Evolutionary conservation across 1,140 invertebrate species (phyloP), one percentile per base, ranked within the genome.

Genomic region (Octopus bimaculoides): DNA sequence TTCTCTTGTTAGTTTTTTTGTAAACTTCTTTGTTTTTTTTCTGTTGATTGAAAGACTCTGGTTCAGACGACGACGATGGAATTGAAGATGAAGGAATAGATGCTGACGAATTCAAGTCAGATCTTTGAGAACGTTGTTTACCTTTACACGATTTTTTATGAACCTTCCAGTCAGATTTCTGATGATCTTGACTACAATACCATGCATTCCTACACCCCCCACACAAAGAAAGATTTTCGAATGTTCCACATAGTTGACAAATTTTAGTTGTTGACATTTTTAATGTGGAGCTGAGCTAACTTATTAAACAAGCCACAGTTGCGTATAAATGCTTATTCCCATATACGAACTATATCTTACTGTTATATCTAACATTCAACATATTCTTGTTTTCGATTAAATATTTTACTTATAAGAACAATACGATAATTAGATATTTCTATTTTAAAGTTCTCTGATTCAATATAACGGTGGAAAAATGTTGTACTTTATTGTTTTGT

Each of bases 171-270:
- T 96, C 93, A 80, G 92, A 86, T 78, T 92, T 92, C 89, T 96
- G 95, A 87, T 96, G 95, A 82, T 94, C 93, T 85, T 93, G 94
- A 73, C 92, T 93, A 89, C 95, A 96, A 89, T 96, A 96, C 90
- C 93, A 93, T 80, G 92, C 92, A 80, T 87, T 90, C 84, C 93
- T 93, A 90, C 95, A 96, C 80, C 93, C 92, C 82, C 92, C 92
- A 89, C 95, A 96, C 82, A 94, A 91, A 61, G 93, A 91, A 83
- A 95, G 90, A 85, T 94, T 93, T 81, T 94, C 92, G 80, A 88
- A 89, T 69, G 90, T 91, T 83, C 93, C 93, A 89, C 95, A 95
- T 85, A 86, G 82, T 69, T 86, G 85, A 84, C 87, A 88, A 66
- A 85, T 84, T 81, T 85, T 85, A 75, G 8, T 10, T 6, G 66